Evolutionary conservation across 1,140 invertebrate species (phyloP), one percentile per base, ranked within the genome.

Genomic region (Atta colombica): DNA sequence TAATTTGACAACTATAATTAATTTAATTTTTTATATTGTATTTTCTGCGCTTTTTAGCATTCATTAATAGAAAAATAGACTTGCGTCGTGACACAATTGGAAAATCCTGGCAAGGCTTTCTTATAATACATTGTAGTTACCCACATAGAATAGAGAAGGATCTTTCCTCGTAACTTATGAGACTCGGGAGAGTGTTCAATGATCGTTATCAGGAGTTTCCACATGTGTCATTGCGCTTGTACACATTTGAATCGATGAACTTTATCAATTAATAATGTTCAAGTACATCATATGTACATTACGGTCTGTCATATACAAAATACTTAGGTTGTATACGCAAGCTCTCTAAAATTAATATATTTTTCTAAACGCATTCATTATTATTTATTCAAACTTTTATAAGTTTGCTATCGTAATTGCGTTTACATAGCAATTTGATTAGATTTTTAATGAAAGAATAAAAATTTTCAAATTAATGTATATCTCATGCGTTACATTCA

Each of bases 1-100:
- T 49, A 28, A 61, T 63, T 51, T 55, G 16, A 35, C 55, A 74
- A 66, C 12, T 49, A 18, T 61, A 60, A 84, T 75, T n/a, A 84
- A 84, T 75, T 75, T n/a, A 84, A 84, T 84, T 84, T 61, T 75
- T 84, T 84, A 31, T 21, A 49, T 63, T 51, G 14, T 21, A 51
- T 61, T 35, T 61, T 75, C 71, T 61, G 25, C 12, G n/a, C 16
- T 51, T 5, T 75, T 49, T 51, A 55, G 10, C n/a, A 51, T n/a
- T 63, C 8, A 71, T 75, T 74, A 35, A 51, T 51, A 39, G 28
- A 66, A 82, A 81, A 77, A 77, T 58, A 51, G 16, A 68, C 4
- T 16, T 85, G 16, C n/a, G 2, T 28, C 45, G 53, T 90, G 89
- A 87, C 85, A 89, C 21, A 80, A 84, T 87, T 89, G 89, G 89